A percentile compares a stretch with the other conserved stretches of the same genome.
Evolutionary conservation across 2,888 invertebrate species (phyloP).

Genomic region (Sepioteuthis lessoniana): DNA sequence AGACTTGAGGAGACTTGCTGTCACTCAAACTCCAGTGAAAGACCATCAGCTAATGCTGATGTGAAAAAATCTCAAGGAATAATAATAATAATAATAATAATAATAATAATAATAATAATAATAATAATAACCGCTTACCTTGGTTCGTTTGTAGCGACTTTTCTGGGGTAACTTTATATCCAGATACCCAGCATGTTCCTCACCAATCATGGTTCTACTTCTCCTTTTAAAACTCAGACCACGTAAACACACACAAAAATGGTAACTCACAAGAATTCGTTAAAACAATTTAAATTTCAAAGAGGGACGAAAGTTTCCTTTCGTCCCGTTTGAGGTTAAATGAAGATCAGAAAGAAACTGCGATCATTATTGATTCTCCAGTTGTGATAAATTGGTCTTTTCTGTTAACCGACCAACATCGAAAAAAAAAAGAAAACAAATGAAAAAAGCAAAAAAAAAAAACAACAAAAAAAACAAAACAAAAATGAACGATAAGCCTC

Average conservation of each 20-base stretch:
- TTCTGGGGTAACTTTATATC: slow-evolving; percentile 44
- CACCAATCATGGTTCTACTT: not conserved
- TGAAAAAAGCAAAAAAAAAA: too few species aligned
- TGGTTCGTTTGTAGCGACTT: slow-evolving; percentile 21
- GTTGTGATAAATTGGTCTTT: not conserved
- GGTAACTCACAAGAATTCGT: not conserved
- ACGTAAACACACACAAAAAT: too few species aligned
- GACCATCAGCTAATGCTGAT: too few species aligned
- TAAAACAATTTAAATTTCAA: not conserved
- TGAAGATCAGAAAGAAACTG: not conserved
- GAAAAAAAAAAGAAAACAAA: too few species aligned
- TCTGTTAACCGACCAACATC: too few species aligned
- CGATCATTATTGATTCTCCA: not conserved
- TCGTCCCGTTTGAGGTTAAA: not conserved
- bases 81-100: too few species aligned
- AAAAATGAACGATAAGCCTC: not conserved
- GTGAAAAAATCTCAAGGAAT: too few species aligned
- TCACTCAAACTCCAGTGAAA: too few species aligned
- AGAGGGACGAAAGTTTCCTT: not conserved
- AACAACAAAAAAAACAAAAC: too few species aligned
- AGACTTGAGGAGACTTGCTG: too few species aligned
- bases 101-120: too few species aligned
- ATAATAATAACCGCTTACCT: not conserved
- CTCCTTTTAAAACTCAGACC: too few species aligned
- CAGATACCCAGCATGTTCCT: slow-evolving; percentile 40